These are phyloP conservation scores for Labia minor DNA, from an alignment of 2,888 invertebrate genomes.

Conservation along the genomic window DNA sequence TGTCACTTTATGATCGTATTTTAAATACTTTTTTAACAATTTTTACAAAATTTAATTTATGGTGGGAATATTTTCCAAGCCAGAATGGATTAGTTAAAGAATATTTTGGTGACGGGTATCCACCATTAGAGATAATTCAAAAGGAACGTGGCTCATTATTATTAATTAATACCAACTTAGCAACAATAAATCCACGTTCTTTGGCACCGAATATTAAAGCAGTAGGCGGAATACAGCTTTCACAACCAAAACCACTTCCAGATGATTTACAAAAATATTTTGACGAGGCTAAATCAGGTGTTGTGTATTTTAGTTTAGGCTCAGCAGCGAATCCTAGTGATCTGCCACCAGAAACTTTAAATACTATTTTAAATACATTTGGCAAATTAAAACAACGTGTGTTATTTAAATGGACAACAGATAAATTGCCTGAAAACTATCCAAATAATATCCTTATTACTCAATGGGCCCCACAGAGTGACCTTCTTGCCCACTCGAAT, in stretches of 20 bases:
- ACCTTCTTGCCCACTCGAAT: not conserved
- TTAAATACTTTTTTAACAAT: not conserved
- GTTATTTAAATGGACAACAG: not conserved
- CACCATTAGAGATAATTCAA: not conserved
- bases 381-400: not conserved
- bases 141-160: not conserved
- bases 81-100: not conserved
- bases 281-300: not conserved
- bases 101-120: not conserved
- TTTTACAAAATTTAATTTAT: not conserved
- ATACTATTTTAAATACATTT: not conserved
- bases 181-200: not conserved
- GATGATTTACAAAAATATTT: not conserved
- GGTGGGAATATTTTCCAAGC: not conserved
- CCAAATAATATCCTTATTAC: not conserved
- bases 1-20: not conserved
- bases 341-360: not conserved
- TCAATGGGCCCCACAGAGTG: not conserved
- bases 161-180: not conserved
- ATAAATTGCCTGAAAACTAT: not conserved
- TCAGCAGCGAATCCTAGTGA: not conserved
- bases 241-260: not conserved
- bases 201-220: not conserved
- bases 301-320: not conserved
- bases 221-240: not conserved